Conservation (phyloP, 1,140 invertebrate genomes). For the Drosophila jambulina region DNA sequence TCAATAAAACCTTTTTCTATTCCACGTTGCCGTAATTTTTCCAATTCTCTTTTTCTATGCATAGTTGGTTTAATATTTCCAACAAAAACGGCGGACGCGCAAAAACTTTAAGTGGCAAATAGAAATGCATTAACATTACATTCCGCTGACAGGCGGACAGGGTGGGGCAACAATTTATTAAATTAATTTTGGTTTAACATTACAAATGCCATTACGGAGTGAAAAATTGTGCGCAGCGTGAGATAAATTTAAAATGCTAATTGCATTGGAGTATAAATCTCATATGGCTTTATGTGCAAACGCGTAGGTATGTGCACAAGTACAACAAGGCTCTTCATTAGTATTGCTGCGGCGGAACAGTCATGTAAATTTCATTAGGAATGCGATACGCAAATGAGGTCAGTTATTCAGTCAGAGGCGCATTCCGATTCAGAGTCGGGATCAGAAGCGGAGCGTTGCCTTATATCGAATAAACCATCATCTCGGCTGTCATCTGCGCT, state of each 20-base stretch:
- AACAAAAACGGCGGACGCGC: background rate
- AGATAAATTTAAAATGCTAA: slow-evolving; percentile 74
- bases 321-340: slow-evolving; percentile 67
- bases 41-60: background rate
- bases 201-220: slow-evolving; percentile 58
- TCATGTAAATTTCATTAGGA: slow-evolving; percentile 58
- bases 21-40: background rate
- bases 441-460: slow-evolving; percentile 5
- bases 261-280: slow-evolving; percentile 78
- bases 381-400: slow-evolving; percentile 51
- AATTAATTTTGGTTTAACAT: slow-evolving; percentile 65
- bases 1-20: slow-evolving; percentile 25
- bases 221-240: slow-evolving; percentile 40
- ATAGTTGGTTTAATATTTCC: slow-evolving; percentile 2
- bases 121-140: slow-evolving; percentile 42
- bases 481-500: slow-evolving; percentile 17
- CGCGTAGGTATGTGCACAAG: slow-evolving; percentile 8
- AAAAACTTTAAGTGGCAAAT: slow-evolving; percentile 48
- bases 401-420: slow-evolving; percentile 33
- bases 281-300: slow-evolving; percentile 37
- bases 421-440: background rate
- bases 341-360: slow-evolving; percentile 35
- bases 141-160: slow-evolving; percentile 4
- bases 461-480: slow-evolving; percentile 12
- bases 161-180: slow-evolving; percentile 47